Conservation (phyloP, 2,797 vertebrate genomes). For the Parauchenoglanis ngamensis region DNA sequence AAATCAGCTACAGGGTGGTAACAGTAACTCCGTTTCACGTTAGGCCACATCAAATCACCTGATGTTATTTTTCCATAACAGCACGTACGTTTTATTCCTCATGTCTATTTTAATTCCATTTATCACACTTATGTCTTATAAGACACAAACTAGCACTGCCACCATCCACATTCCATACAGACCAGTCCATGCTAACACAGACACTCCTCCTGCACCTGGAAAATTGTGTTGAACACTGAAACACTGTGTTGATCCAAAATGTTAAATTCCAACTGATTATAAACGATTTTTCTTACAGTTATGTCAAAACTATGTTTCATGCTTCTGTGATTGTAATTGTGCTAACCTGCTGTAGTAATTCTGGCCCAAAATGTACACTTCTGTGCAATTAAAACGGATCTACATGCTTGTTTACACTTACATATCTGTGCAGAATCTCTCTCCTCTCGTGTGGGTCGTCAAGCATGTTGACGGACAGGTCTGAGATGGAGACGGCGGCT, state of each 20-base stretch:
- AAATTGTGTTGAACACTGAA: neutral
- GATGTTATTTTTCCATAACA: neutral
- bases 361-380: neutral
- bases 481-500: slow-evolving; percentile 87
- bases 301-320: neutral
- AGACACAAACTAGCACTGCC: neutral
- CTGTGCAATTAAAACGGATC: neutral
- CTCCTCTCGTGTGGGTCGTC: slow-evolving; percentile 88
- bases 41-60: neutral
- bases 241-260: neutral
- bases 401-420: slow-evolving; percentile 70
- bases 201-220: neutral
- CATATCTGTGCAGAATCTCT: slow-evolving; percentile 90
- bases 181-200: neutral
- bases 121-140: neutral
- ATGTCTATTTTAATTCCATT: neutral
- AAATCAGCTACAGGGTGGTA: neutral
- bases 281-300: neutral
- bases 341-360: neutral
- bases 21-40: neutral
- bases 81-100: neutral
- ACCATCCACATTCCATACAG: neutral
- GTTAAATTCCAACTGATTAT: neutral
- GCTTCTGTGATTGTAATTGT: neutral
- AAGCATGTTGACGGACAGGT: slow-evolving; percentile 85